A percentile compares a stretch with the other conserved stretches of the same genome.
These are phyloP conservation scores for Sphaeridia pumilis DNA, from an alignment of 2,888 invertebrate species.

Conservation along the genomic window DNA sequence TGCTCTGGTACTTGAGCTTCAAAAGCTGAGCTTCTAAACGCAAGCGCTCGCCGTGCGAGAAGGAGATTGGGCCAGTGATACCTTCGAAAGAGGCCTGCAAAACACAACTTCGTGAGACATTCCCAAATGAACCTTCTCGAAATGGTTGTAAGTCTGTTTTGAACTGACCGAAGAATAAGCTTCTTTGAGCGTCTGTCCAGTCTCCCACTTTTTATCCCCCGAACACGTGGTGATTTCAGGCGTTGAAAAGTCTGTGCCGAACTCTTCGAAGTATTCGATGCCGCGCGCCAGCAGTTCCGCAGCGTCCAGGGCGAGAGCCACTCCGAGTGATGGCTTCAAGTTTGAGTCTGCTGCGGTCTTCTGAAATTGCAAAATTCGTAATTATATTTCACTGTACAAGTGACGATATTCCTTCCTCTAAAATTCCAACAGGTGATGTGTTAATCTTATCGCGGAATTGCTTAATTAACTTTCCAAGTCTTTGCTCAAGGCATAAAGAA, in stretches of 20 bases:
- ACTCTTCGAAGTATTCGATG: slow-evolving; percentile 31
- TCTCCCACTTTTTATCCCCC: slow-evolving; percentile 32
- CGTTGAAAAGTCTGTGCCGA: slow-evolving; percentile 32
- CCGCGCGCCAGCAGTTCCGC: slow-evolving; percentile 33
- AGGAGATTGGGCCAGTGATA: slow-evolving; percentile 29
- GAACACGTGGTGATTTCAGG: slow-evolving; percentile 27
- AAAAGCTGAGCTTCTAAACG: slow-evolving; percentile 27
- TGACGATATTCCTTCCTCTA: too few relatives aligned
- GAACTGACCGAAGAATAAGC: slow-evolving; percentile 24
- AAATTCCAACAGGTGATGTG: too few relatives aligned
- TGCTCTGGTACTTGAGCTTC: slow-evolving; percentile 23
- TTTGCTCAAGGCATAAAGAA: too few relatives aligned
- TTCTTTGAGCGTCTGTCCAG: slow-evolving; percentile 33
- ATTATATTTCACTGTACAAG: too few relatives aligned
- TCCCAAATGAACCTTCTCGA: neutral
- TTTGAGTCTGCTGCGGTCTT: neutral
- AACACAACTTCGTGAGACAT: neutral
- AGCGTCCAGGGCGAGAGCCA: slow-evolving; percentile 33
- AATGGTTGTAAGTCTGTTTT: too few relatives aligned
- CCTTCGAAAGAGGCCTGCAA: slow-evolving; percentile 30
- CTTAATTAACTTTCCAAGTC: too few relatives aligned
- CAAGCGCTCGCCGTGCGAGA: slow-evolving; percentile 29
- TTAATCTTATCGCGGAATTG: too few relatives aligned
- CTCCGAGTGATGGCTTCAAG: slow-evolving; percentile 14
- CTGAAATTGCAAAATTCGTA: too few relatives aligned